Percentiles rank a stretch among this genome's conserved stretches.
Evolutionary conservation across 1,140 invertebrate genomes (phyloP).

Genomic region (Paraescarpia echinospica): DNA sequence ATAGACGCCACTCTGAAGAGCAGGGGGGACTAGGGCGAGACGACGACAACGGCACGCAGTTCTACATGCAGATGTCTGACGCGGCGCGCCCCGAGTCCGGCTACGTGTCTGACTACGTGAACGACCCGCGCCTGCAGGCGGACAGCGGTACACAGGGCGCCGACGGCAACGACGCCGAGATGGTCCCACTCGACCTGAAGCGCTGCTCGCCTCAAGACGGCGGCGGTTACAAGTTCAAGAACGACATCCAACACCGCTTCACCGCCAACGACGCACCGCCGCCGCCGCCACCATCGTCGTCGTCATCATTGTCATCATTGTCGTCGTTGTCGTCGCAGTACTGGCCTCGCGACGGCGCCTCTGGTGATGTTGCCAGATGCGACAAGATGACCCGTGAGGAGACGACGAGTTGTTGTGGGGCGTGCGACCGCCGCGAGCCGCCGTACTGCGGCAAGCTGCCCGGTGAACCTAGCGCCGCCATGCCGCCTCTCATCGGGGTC

Average conservation of each 20-base stretch:
- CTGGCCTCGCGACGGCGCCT: slow-evolving; percentile 14
- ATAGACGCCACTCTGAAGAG: not conserved
- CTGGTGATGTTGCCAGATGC: slow-evolving; percentile 36
- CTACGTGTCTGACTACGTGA: not conserved
- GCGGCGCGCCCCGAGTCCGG: not conserved
- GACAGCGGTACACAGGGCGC: not conserved
- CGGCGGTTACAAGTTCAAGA: slow-evolving; percentile 87
- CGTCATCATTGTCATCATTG: slow-evolving; percentile 17
- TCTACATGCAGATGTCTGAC: not conserved
- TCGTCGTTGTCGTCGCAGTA: slow-evolving; percentile 5
- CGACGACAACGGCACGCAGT: not conserved
- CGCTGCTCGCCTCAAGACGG: not conserved
- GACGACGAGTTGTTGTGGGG: slow-evolving; percentile 9
- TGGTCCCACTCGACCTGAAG: not conserved
- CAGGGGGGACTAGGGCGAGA: not conserved
- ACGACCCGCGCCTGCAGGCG: not conserved
- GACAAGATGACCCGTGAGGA: slow-evolving; percentile 32
- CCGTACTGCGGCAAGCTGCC: slow-evolving; percentile 9
- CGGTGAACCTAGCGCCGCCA: not conserved
- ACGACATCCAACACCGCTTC: slow-evolving; percentile 88
- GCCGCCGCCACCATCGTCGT: slow-evolving; percentile 15
- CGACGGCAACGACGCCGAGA: not conserved
- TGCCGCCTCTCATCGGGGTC: not conserved
- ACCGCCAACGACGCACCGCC: slow-evolving; percentile 47
- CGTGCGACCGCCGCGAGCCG: slow-evolving; percentile 25